Percentiles rank a stretch among this genome's conserved stretches.
phyloP scores from a whole-genome alignment of 2,113 vertebrate species.

The Fregata magnificens region DNA sequence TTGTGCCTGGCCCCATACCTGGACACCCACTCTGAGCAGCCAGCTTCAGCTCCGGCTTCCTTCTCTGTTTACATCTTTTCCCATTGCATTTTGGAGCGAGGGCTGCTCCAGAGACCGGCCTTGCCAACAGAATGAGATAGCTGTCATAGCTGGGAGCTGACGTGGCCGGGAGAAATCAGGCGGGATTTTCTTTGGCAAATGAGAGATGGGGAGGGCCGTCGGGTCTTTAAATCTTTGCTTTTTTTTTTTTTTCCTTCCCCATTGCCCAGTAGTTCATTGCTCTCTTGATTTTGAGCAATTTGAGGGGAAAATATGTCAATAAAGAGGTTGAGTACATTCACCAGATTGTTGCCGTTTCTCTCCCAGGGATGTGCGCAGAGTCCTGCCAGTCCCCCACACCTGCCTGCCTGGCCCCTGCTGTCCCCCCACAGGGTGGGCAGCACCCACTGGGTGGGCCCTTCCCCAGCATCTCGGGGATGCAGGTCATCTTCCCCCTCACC shows the following conservation, averaged over 20 bases:
- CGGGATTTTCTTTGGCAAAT: neutral
- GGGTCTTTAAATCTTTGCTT: neutral
- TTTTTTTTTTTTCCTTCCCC: neutral
- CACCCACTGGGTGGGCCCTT: neutral
- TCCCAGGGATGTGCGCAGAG: neutral
- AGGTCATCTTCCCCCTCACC: neutral
- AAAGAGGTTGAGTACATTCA: neutral
- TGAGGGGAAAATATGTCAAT: neutral
- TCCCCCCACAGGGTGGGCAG: neutral
- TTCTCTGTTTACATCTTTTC: neutral
- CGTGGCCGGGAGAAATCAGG: neutral
- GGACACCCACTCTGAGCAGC: neutral
- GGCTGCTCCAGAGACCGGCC: neutral
- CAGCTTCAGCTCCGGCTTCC: neutral
- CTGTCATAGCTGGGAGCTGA: conserved; percentile 41
- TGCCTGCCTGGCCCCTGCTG: neutral
- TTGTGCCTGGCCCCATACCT: rapidly evolving
- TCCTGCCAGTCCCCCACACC: neutral
- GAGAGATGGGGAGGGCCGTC: neutral
- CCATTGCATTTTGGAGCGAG: neutral
- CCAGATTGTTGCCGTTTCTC: neutral
- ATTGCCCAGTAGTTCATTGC: neutral
- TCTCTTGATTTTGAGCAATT: neutral
- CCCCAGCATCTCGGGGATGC: neutral
- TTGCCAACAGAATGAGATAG: conserved; percentile 29